These are phyloP conservation scores for Chlorocebus sabaeus DNA, from an alignment of 2,113 vertebrate genomes.

Conservation along the genomic window DNA sequence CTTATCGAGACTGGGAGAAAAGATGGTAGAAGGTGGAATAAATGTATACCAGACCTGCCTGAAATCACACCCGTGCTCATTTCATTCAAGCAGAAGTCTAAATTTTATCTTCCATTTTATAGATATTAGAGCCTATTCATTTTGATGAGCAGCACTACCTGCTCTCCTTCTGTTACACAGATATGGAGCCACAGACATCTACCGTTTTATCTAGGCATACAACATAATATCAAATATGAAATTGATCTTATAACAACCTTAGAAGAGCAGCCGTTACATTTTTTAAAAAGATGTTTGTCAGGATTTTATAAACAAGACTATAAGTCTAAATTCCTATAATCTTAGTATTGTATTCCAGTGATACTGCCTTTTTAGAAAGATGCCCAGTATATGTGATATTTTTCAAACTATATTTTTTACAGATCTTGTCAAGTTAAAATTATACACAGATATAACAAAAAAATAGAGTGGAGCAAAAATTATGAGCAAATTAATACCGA, in stretches of 20 bases:
- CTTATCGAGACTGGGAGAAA: neutral
- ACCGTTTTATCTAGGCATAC: neutral
- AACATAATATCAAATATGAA: neutral
- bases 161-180: neutral
- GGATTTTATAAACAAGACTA: neutral
- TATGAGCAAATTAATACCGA: slow-evolving; percentile 9
- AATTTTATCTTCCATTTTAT: slow-evolving; percentile 62
- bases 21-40: slow-evolving; percentile 19
- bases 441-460: neutral
- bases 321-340: slow-evolving; percentile 38
- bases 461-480: slow-evolving; percentile 22
- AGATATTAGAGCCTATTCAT: slow-evolving; percentile 15
- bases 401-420: slow-evolving; percentile 11
- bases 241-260: slow-evolving; percentile 33
- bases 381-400: neutral
- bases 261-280: neutral
- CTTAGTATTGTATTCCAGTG: neutral
- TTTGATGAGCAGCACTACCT: neutral
- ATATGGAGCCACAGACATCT: neutral
- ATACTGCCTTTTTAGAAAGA: neutral
- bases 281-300: neutral
- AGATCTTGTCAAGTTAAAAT: slow-evolving; percentile 31
- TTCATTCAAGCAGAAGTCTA: slow-evolving; percentile 56
- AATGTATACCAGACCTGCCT: neutral
- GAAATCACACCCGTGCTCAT: slow-evolving; percentile 54